These are phyloP conservation scores for Agrypnus murinus DNA, from an alignment of 2,888 invertebrate genomes.

Conservation along the genomic window DNA sequence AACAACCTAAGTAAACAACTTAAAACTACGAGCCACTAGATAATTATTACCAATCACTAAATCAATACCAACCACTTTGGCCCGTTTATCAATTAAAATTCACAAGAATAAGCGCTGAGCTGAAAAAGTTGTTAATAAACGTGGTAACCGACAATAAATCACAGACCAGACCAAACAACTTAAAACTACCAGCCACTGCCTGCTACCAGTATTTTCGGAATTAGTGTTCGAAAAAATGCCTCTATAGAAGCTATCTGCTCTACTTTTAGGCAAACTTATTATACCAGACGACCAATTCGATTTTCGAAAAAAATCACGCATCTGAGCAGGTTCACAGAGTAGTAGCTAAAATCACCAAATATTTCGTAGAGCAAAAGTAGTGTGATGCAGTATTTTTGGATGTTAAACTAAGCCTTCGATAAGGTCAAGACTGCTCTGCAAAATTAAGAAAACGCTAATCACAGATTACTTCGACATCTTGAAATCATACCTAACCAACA, in stretches of 20 bases:
- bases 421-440: neutral
- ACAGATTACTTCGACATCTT: constrained; percentile 5
- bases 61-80: neutral
- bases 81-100: constrained; percentile 4
- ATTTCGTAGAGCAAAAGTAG: neutral
- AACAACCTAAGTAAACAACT: too few relatives aligned
- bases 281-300: neutral
- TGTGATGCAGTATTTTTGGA: too few relatives aligned
- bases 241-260: neutral
- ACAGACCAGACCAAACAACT: neutral
- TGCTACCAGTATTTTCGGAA: neutral
- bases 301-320: neutral
- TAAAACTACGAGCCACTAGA: constrained; percentile 18
- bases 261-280: neutral
- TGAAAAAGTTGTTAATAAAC: neutral
- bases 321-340: neutral
- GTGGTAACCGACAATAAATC: neutral
- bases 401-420: neutral
- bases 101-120: neutral
- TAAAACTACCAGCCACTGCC: neutral
- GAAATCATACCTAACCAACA: neutral
- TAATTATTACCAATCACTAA: too few relatives aligned
- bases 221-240: neutral
- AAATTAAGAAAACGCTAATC: neutral
- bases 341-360: neutral